Evolutionary conservation across 1,140 invertebrate genomes (phyloP).

Genomic region (Lasaia peninsularis): DNA sequence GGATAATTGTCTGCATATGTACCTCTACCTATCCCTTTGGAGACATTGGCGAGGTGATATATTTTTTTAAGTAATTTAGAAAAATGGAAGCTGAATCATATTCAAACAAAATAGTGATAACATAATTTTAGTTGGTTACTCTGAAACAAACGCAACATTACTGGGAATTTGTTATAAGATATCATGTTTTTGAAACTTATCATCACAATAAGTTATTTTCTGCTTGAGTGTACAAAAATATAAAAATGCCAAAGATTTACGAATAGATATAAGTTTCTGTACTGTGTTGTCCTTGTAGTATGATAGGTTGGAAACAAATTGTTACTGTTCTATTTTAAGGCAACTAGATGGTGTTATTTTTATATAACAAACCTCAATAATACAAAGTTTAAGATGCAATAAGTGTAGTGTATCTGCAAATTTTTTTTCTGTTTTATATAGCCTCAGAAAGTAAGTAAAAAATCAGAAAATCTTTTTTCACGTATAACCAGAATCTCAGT

Average conservation of each 20-base stretch:
- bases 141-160: too few relatives aligned
- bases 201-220: constrained; percentile 41
- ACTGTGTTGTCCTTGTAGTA: constrained; percentile 42
- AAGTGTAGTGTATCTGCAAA: constrained; percentile 26
- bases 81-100: background rate
- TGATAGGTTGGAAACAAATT: constrained; percentile 70
- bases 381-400: constrained; percentile 48
- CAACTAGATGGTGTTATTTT: constrained; percentile 64
- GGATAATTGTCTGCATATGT: too few relatives aligned
- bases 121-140: too few relatives aligned
- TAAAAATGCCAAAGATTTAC: constrained; percentile 71
- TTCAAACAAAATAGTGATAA: too few relatives aligned
- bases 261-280: constrained; percentile 64
- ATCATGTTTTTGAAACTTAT: constrained; percentile 22
- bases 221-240: constrained; percentile 26
- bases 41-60: too few relatives aligned
- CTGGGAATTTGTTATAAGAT: background rate
- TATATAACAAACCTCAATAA: constrained; percentile 64
- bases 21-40: too few relatives aligned
- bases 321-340: constrained; percentile 65
- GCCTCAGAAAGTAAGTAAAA: background rate
- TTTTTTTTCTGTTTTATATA: constrained; percentile 10
- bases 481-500: too few relatives aligned
- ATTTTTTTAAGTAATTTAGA: too few relatives aligned
- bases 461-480: too few relatives aligned